Evolutionary conservation across 2,113 vertebrate species (phyloP).

Genomic region (Emydocephalus ijimae): DNA sequence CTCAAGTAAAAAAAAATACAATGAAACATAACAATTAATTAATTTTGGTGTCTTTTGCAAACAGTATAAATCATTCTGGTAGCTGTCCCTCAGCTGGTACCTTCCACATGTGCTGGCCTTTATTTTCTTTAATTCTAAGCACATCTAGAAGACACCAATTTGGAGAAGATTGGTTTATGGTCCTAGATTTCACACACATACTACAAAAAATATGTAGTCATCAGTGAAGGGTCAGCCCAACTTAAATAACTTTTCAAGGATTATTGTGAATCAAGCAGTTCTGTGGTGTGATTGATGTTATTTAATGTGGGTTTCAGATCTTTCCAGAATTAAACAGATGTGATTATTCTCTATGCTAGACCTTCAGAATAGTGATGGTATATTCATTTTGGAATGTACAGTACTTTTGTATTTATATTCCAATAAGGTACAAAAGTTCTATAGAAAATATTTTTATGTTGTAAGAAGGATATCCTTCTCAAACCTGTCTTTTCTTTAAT

Average conservation of each 20-base stretch:
- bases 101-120: background rate
- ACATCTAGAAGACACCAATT: background rate
- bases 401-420: background rate
- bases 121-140: background rate
- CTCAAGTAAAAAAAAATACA: slow-evolving; percentile 14
- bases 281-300: background rate
- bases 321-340: background rate
- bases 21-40: slow-evolving; percentile 17
- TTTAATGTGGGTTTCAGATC: background rate
- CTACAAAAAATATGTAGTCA: background rate
- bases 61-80: background rate
- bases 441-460: slow-evolving; percentile 39
- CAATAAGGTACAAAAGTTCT: slow-evolving; percentile 24
- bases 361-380: background rate
- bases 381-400: background rate
- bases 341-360: background rate
- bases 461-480: slow-evolving; percentile 32
- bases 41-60: slow-evolving; percentile 4
- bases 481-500: slow-evolving; percentile 5
- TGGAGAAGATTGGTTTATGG: background rate
- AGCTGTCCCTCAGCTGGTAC: background rate
- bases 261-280: background rate
- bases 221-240: background rate
- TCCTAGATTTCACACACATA: background rate
- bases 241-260: background rate